Evolutionary conservation across 2,888 invertebrate genomes (phyloP).

Genomic region (Dolichomitus sp.): DNA sequence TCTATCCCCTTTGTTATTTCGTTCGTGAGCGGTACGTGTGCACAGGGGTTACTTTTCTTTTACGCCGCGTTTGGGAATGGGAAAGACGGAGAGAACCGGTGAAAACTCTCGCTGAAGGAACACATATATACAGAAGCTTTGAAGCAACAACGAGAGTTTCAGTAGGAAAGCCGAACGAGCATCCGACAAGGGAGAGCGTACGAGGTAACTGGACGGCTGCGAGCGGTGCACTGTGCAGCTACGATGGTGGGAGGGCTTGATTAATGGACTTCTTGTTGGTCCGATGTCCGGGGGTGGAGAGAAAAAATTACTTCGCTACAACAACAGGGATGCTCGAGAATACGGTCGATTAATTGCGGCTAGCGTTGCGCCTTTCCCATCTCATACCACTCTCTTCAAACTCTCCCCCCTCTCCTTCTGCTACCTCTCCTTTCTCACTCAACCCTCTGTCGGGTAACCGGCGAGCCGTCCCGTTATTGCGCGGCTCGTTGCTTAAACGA

Average conservation of each 20-base stretch:
- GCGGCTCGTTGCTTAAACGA: constrained; percentile 70
- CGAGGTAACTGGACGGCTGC: constrained; percentile 52
- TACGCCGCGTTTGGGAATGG: background rate
- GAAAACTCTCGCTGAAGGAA: constrained; percentile 33
- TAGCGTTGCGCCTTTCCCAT: constrained; percentile 50
- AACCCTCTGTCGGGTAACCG: constrained; percentile 49
- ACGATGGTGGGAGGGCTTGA: constrained; percentile 70
- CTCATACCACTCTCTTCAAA: constrained; percentile 36
- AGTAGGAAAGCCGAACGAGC: constrained; percentile 29
- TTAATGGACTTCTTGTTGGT: constrained; percentile 80
- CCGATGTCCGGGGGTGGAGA: constrained; percentile 72
- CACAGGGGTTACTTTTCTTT: constrained; percentile 11
- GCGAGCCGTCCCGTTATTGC: constrained; percentile 69
- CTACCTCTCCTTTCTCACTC: constrained; percentile 35
- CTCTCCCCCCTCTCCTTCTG: constrained; percentile 3
- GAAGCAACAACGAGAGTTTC: constrained; percentile 41
- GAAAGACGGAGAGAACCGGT: background rate
- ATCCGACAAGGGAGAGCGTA: constrained; percentile 19
- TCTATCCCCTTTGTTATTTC: constrained; percentile 41
- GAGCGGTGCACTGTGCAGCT: constrained; percentile 56
- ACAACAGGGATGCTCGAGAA: constrained; percentile 71
- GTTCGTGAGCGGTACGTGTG: constrained; percentile 2
- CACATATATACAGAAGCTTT: constrained; percentile 24
- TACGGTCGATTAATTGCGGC: constrained; percentile 78
- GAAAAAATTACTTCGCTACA: constrained; percentile 69